Evolutionary conservation across 2,888 invertebrate genomes (phyloP).

Genomic region (Andrena dorsata): DNA sequence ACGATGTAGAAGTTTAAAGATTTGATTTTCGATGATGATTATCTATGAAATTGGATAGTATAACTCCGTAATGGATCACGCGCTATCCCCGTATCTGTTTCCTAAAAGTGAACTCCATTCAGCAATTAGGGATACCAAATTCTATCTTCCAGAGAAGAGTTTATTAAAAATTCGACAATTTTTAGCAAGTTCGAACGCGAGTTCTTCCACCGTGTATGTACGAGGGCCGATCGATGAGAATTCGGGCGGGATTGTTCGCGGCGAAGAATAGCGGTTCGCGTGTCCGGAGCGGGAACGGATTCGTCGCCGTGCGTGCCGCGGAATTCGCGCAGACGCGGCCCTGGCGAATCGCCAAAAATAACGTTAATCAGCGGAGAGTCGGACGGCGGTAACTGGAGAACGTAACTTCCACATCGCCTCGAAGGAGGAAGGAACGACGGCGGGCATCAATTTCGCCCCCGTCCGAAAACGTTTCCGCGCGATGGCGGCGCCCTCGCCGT

Average conservation of each 20-base stretch:
- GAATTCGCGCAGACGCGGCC: slow-evolving; percentile 58
- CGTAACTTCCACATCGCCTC: slow-evolving; percentile 26
- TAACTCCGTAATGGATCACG: not conserved
- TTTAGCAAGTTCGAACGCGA: not conserved
- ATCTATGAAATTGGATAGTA: not conserved
- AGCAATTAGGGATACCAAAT: too few relatives aligned
- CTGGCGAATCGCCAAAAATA: slow-evolving; percentile 70
- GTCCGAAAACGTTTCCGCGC: slow-evolving; percentile 36
- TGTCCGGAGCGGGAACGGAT: slow-evolving; percentile 5
- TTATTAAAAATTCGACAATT: not conserved
- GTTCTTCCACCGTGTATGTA: too few relatives aligned
- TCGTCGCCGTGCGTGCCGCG: slow-evolving; percentile 24
- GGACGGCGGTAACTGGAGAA: slow-evolving; percentile 57
- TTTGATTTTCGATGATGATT: not conserved
- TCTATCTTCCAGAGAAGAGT: too few relatives aligned
- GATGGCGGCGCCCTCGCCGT: slow-evolving; percentile 6
- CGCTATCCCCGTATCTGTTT: too few relatives aligned
- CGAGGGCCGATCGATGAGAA: slow-evolving; percentile 3
- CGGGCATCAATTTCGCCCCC: slow-evolving; percentile 29
- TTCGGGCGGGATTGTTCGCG: slow-evolving; percentile 4
- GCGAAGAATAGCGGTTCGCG: slow-evolving; percentile 2
- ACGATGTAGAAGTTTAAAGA: too few relatives aligned
- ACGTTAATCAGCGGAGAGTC: slow-evolving; percentile 62
- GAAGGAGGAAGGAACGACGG: slow-evolving; percentile 14
- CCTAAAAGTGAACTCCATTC: too few relatives aligned